Base-by-base conservation (phyloP, 1,140 invertebrate genomes). In the Hermatobates lingyangjiaoensis region DNA sequence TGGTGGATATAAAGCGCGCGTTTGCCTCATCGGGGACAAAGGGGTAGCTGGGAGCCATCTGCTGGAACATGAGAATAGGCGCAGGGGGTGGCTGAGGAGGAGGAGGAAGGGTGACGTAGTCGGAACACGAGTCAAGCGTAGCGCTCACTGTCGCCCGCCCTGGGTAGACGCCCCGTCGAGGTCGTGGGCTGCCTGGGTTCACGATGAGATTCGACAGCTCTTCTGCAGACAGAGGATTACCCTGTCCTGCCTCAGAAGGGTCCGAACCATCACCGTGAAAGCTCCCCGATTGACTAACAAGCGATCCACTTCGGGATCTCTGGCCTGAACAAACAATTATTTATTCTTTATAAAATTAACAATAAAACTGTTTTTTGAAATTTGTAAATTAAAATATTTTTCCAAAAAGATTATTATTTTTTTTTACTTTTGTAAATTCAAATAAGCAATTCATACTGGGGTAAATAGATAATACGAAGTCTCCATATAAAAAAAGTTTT, bases 221-320 rank as follows among this genome's bases (percentile, higher is more conserved):
- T 57, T 82, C 81, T 18, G 83, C 83, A 18, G 81, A 81, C 3
- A 87, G 65, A 40, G 83, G 64, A 27, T 73, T 71, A n/a, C 81
- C 81, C 58, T 80, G 76, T 0, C 61, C 62, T 40, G 75, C 77
- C 58, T 83, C 81, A 1, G 82, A 81, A 2, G 83, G 83, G 64
- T 87, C 83, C 60, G 81, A 86, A 1, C 83, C 83, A 59, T 87
- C 83, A n/a, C 83, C 83, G 26, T 81, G 75, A 60, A 87, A 87
- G 52, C 82, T 86, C 20, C 74, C 76, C 7, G 74, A 71, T 26
- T 74, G 75, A 61, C 81, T 85, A 1, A 83, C 72, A 54, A 81
- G 80, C 12, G 82, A 86, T 56, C 84, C 83, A 24, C 80, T 79
- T 14, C 83, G 68, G 0, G 69, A 69, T 21, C 70, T 59, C 0